Evolutionary conservation across 2,797 vertebrate species (phyloP).

Genomic region (Sebastes ruberrimus): DNA sequence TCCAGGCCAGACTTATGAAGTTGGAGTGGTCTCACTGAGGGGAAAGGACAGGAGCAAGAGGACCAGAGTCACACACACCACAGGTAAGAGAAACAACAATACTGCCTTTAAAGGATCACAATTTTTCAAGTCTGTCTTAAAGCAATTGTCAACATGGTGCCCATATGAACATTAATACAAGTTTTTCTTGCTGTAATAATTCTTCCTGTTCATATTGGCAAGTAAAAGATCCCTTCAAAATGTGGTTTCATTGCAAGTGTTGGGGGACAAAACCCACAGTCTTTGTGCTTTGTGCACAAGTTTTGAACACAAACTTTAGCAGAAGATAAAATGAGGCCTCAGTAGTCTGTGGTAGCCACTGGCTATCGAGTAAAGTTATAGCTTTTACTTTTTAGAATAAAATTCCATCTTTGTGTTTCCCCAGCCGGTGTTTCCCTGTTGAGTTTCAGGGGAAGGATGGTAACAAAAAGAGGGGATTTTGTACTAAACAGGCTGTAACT

Average conservation of each 20-base stretch:
- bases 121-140: not conserved
- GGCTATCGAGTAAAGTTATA: not conserved
- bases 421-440: not conserved
- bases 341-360: not conserved
- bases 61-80: conserved; percentile 79
- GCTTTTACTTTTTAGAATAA: not conserved
- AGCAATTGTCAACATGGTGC: not conserved
- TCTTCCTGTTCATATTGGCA: not conserved
- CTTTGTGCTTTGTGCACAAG: not conserved
- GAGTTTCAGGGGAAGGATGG: not conserved
- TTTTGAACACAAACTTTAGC: not conserved
- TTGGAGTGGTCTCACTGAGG: conserved; percentile 81
- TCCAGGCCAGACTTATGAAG: conserved; percentile 86
- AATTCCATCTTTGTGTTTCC: not conserved
- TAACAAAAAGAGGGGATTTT: not conserved
- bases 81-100: conserved; percentile 77
- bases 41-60: conserved; percentile 82
- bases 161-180: not conserved
- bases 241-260: not conserved
- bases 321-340: not conserved
- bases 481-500: not conserved
- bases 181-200: not conserved
- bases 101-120: not conserved
- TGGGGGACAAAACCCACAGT: not conserved
- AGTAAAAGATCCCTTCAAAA: not conserved